phyloP scores from a whole-genome alignment of 2,113 vertebrate genomes.

The Protobothrops flavoviridis region DNA sequence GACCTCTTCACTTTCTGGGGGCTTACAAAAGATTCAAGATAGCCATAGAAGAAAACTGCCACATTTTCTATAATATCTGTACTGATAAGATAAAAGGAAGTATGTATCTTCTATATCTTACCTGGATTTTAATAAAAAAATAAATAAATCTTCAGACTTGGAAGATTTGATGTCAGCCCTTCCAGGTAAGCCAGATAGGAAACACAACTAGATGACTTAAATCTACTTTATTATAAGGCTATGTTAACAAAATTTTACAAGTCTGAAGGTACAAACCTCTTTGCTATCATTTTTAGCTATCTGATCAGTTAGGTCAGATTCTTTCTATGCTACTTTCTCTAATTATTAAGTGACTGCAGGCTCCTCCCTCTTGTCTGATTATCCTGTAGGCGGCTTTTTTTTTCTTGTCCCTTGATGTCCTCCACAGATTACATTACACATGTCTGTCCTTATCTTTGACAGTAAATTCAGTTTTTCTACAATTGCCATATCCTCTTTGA shows the following conservation, averaged over 20 bases:
- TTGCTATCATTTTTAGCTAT: background rate
- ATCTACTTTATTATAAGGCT: background rate
- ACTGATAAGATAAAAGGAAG: background rate
- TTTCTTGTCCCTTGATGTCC: background rate
- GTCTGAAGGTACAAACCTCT: background rate
- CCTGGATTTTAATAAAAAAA: background rate
- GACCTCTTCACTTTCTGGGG: slow-evolving; percentile 36
- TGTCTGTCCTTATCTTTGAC: background rate
- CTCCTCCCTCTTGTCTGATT: background rate
- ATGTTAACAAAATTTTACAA: background rate
- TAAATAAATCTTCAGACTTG: background rate
- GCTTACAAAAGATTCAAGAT: slow-evolving; percentile 29
- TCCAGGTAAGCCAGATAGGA: background rate
- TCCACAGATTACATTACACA: background rate
- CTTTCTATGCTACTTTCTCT: background rate
- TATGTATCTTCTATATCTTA: background rate
- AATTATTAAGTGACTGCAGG: background rate
- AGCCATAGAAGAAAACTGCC: background rate
- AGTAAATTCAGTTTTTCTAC: background rate
- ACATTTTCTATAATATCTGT: background rate
- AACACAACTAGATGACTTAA: background rate
- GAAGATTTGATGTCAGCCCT: background rate
- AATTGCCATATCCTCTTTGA: background rate
- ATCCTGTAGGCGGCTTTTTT: background rate
- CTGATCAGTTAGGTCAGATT: background rate